These are phyloP conservation scores for Pristis pectinata DNA, from an alignment of 2,797 vertebrate genomes.

Conservation along the genomic window DNA sequence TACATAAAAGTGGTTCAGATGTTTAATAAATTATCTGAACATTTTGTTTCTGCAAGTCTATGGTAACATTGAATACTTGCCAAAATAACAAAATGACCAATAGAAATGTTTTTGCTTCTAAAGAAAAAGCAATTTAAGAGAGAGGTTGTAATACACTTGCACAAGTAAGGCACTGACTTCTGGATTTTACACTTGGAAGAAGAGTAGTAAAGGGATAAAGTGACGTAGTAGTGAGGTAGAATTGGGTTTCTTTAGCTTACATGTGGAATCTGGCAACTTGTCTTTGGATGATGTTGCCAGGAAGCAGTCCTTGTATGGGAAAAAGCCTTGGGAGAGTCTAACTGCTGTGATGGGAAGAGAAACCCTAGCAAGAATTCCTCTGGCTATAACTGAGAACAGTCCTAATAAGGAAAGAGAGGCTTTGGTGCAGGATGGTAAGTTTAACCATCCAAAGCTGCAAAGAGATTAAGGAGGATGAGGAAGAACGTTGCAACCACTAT, in stretches of 20 bases:
- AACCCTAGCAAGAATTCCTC: background rate
- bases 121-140: background rate
- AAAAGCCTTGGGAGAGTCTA: background rate
- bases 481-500: background rate
- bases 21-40: background rate
- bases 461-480: background rate
- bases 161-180: background rate
- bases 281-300: background rate
- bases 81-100: background rate
- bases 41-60: background rate
- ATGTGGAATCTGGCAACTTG: background rate
- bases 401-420: background rate
- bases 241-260: background rate
- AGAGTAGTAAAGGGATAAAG: background rate
- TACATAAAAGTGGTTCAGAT: background rate
- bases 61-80: background rate
- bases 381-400: background rate
- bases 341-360: background rate
- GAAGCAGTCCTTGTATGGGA: background rate
- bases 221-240: background rate
- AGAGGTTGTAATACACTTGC: background rate
- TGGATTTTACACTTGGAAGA: too few relatives aligned
- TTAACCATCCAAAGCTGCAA: background rate
- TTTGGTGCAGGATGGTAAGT: background rate
- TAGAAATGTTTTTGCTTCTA: background rate